Conservation (phyloP, 1,140 invertebrate species). For the Aphelenchoides fujianensis region DNA sequence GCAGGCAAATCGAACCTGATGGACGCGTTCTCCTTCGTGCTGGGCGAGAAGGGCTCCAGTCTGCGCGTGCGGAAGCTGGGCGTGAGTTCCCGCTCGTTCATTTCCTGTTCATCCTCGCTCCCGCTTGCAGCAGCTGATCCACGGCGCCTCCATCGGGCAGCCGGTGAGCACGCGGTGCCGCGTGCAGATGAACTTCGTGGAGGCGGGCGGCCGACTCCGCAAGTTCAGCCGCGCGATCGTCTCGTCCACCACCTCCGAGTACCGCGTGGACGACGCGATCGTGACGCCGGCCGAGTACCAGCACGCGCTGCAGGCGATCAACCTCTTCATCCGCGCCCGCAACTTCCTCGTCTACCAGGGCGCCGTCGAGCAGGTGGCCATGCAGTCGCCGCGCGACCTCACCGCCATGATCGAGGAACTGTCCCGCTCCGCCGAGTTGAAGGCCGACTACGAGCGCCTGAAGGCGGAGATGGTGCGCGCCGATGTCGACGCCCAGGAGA, state of each 20-base stretch:
- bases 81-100: conserved; percentile 62
- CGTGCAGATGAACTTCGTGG: conserved; percentile 85
- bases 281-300: conserved; percentile 82
- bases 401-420: conserved; percentile 98
- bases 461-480: conserved; percentile 90
- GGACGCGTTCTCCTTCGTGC: conserved; percentile 99
- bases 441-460: conserved; percentile 89
- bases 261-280: conserved; percentile 85
- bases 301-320: conserved; percentile 81
- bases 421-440: conserved; percentile 75
- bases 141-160: conserved; percentile 91
- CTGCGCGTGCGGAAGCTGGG: conserved; percentile 88
- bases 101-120: conserved; percentile 23
- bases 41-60: conserved; percentile 93
- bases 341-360: conserved; percentile 99
- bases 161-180: conserved; percentile 75
- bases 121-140: conserved; percentile 77
- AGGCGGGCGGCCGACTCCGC: conserved; percentile 76
- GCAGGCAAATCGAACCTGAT: conserved; percentile 98
- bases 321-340: conserved; percentile 97
- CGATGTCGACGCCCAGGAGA: conserved; percentile 95
- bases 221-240: conserved; percentile 82
- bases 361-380: conserved; percentile 96
- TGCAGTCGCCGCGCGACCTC: conserved; percentile 98
- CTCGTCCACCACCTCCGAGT: conserved; percentile 80